Conservation (phyloP, 2,797 vertebrate species). For the Sebastes melanostomus region DNA sequence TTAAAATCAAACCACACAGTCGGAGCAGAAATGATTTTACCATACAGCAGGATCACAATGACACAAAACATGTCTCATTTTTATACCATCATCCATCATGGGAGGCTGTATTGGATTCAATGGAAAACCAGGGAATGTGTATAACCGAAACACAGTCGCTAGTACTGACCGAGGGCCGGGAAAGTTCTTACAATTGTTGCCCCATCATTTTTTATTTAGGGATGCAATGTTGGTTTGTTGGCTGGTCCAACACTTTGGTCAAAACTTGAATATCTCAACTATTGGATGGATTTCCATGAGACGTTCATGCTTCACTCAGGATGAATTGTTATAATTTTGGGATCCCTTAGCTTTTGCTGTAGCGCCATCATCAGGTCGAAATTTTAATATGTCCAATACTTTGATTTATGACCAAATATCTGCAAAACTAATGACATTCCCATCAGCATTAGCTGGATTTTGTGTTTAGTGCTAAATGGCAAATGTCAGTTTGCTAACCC, state of each 20-base stretch:
- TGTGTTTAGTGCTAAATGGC: no score
- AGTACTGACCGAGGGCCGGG: not conserved
- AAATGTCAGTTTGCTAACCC: no score
- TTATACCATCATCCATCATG: conserved; percentile 23
- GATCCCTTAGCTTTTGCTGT: not conserved
- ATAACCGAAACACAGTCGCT: not conserved
- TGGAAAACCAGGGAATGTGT: not conserved
- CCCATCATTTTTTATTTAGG: not conserved
- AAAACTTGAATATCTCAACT: not conserved
- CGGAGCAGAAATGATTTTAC: conserved; percentile 51
- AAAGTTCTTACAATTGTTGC: not conserved
- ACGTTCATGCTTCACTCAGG: not conserved
- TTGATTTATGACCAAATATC: not conserved
- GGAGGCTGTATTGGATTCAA: not conserved
- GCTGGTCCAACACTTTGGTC: not conserved
- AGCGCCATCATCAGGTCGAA: not conserved
- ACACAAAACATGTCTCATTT: conserved; percentile 39
- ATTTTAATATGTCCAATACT: not conserved
- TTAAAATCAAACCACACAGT: conserved; percentile 60
- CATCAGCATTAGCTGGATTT: not conserved
- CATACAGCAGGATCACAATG: conserved; percentile 25
- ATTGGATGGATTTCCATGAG: not conserved
- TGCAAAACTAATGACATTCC: not conserved
- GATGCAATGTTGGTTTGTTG: not conserved
- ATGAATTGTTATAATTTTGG: not conserved